Percentiles rank a stretch among this genome's conserved stretches.
phyloP scores from a whole-genome alignment of 1,140 invertebrate genomes.

The Hirudo medicinalis region DNA sequence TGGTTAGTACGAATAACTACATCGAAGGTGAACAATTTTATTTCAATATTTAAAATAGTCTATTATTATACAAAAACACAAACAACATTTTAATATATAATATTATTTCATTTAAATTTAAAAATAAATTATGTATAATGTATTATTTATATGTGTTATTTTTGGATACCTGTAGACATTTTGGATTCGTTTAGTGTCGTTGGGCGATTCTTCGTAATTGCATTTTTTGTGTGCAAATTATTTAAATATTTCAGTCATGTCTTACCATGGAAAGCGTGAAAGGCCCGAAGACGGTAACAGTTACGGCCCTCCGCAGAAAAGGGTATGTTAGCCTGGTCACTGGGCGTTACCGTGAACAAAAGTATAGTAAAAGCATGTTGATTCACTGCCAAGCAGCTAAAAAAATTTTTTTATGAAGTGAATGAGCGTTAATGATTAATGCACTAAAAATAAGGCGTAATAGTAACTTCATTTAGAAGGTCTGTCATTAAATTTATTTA shows the following conservation, averaged over 20 bases:
- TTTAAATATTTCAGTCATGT: background rate
- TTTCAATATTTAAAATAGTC: no score
- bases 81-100: no score
- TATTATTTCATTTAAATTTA: no score
- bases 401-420: background rate
- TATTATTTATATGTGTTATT: no score
- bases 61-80: no score
- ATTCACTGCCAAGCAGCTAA: background rate
- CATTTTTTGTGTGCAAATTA: no score
- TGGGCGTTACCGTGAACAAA: background rate
- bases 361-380: background rate
- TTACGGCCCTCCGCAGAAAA: constrained; percentile 13
- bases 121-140: no score
- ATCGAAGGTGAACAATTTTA: no score
- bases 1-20: no score
- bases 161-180: no score
- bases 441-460: background rate
- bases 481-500: background rate
- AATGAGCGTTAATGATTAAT: background rate
- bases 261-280: constrained; percentile 9
- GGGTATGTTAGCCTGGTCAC: background rate
- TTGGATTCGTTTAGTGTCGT: no score
- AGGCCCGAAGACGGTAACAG: background rate
- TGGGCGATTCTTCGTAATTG: no score
- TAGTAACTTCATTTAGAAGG: background rate